Evolutionary conservation across 2,797 vertebrate genomes (phyloP), one percentile per base, ranked within the genome.

Genomic region (Rhyacichthys aspro): DNA sequence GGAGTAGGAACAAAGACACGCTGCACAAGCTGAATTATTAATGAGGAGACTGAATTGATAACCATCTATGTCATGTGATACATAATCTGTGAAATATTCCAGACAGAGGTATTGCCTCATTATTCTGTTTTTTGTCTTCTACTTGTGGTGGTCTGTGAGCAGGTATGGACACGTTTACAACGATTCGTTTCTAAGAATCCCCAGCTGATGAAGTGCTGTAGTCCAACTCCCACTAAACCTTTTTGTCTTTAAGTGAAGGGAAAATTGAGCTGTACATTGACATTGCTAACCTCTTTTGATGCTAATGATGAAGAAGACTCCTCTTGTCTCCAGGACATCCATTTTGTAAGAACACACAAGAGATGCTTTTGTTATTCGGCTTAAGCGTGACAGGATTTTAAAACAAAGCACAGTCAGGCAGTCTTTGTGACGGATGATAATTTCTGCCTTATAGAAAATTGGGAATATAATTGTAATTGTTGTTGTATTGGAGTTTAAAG

Each of bases 1-100:
- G 52, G 8, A 34, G 50, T 42, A 37, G 14, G 62, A 59, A 73
- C 64, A 82, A 80, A 88, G 79, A 71, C 63, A 3, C 16, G 41
- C 59, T 38, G 55, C 71, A 32, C 58, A 34, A 42, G 15, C 52
- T 90, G 83, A 88, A 90, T 87, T 83, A 91, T 88, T 83, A 69
- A 90, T 88, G 79, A 87, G 66, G 49, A 64, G 37, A 63, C 71
- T 17, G 67, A 70, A 74, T 39, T 85, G 73, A 87, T 87, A 82
- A 87, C 58, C 68, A 43, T 78, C 71, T 56, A 44, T 17, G 73
- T 84, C 67, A 82, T 57, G 46, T 77, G 76, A 86, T 67, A 57
- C 71, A 62, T 44, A 62, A 38, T 36, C 71, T 65, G 43, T 63
- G 48, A 67, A 37, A 56, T 48, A 76, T 70, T 55, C n/a, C 45